phyloP scores from a whole-genome alignment of 2,888 invertebrate genomes.

The Glaucopsyche alexis region DNA sequence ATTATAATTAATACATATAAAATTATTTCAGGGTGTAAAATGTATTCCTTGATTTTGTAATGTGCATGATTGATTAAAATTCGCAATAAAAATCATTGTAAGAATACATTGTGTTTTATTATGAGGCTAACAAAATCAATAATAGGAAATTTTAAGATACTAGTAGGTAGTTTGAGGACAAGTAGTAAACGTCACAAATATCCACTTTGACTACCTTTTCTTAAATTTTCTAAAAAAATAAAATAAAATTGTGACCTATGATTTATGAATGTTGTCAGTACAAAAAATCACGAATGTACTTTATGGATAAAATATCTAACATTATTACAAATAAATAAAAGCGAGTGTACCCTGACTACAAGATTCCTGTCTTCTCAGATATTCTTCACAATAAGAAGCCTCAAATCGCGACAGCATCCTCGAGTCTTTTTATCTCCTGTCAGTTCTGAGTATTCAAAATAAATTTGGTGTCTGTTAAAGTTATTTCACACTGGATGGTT shows the following conservation, averaged over 20 bases:
- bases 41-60: background rate
- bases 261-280: background rate
- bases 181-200: too few species aligned
- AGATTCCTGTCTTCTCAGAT: conserved; percentile 11
- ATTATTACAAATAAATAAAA: background rate
- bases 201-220: too few species aligned
- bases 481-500: background rate
- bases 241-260: background rate
- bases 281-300: background rate
- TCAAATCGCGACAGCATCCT: conserved; percentile 3
- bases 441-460: conserved; percentile 18
- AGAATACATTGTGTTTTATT: too few species aligned
- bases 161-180: too few species aligned
- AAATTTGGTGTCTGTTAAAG: background rate
- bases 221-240: too few species aligned
- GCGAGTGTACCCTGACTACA: background rate
- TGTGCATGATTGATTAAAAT: conserved; percentile 11
- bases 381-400: conserved; percentile 1
- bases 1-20: background rate
- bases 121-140: too few species aligned
- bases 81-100: too few species aligned
- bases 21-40: background rate
- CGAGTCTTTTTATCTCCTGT: conserved; percentile 10
- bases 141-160: too few species aligned
- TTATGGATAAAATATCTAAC: background rate